Base-by-base conservation (phyloP, 2,888 invertebrate genomes). In the Andrena hattorfiana region DNA sequence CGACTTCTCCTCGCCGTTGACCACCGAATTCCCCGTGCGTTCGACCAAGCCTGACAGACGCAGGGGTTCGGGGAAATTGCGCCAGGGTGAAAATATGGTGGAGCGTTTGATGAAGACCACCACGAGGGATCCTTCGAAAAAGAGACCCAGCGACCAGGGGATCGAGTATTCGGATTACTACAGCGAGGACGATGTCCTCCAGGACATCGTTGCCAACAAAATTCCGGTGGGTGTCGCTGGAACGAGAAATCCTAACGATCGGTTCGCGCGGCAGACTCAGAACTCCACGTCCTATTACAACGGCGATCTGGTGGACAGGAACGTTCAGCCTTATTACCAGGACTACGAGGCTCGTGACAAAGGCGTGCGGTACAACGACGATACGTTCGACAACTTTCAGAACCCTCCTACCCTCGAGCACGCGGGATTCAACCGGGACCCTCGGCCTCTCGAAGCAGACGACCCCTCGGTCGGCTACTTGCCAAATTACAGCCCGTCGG, bases 91-190 rank as follows among this genome's bases (percentile, higher is more conserved):
- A 32, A 85, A 63, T 10, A 85, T 85, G 80, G 73, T 87, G 16
- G 72, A 84, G 3, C 74, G 74, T 16, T 62, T 89, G 20, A 90
- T 84, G 86, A 73, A 6, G 20, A 87, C 86, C 0, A 90, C 88
- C 2, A 87, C 89, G 10, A 83, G 66, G 8, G 75, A 87, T 51
- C 87, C 89, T 1, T 76, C 20, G 35, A 89, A 75, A 56, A 83
- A 81, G 13, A 66, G 64, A 20, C 59, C 72, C 3, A 77, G 20
- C 10, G 83, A 88, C 51, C 78, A 78, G 56, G 84, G 84, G 28
- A 49, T 86, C 26, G 87, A 90, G 62, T 86, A 89, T 74, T 88
- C 88, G 4, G 87, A 90, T 42, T 90, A 90, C 66, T 89, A 90
- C 30, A 87, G 81, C 81, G 81, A 90, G 30, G 75, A 83, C 54